phyloP scores from a whole-genome alignment of 2,797 vertebrate genomes.

The Luscinia luscinia region DNA sequence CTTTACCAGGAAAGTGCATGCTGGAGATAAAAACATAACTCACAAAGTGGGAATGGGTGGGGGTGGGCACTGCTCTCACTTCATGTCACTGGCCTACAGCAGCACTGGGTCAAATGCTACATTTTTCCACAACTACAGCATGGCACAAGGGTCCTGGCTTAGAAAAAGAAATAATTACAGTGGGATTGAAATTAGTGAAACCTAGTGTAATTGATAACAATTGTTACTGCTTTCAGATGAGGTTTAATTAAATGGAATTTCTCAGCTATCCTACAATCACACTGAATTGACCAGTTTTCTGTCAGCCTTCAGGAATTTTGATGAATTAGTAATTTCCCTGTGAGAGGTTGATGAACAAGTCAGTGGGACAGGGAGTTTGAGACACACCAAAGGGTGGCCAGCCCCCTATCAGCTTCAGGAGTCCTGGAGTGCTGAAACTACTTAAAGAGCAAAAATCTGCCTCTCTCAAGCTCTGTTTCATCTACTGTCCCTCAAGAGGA shows the following conservation, averaged over 20 bases:
- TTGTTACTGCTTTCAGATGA: background rate
- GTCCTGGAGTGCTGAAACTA: background rate
- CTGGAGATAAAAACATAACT: background rate
- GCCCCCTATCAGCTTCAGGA: background rate
- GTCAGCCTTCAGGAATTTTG: background rate
- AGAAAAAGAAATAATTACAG: background rate
- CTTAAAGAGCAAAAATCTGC: background rate
- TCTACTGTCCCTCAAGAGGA: constrained; percentile 32
- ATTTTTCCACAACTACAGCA: background rate
- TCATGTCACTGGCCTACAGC: background rate
- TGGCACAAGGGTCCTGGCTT: background rate
- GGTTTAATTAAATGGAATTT: background rate
- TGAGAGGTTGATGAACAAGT: background rate
- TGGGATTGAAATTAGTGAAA: background rate
- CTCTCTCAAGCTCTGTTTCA: background rate
- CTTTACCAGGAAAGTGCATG: background rate
- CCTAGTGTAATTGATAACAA: background rate
- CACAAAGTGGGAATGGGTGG: background rate
- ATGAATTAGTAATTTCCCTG: background rate
- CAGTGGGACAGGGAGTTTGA: background rate
- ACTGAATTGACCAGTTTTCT: background rate
- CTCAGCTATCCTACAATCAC: background rate
- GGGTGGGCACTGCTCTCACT: background rate
- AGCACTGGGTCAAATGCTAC: background rate
- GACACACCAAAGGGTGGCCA: background rate